Percentiles rank a stretch among this genome's conserved stretches.
These are phyloP conservation scores for Drosophila infuscata DNA, from an alignment of 2,888 invertebrate species.

Conservation along the genomic window DNA sequence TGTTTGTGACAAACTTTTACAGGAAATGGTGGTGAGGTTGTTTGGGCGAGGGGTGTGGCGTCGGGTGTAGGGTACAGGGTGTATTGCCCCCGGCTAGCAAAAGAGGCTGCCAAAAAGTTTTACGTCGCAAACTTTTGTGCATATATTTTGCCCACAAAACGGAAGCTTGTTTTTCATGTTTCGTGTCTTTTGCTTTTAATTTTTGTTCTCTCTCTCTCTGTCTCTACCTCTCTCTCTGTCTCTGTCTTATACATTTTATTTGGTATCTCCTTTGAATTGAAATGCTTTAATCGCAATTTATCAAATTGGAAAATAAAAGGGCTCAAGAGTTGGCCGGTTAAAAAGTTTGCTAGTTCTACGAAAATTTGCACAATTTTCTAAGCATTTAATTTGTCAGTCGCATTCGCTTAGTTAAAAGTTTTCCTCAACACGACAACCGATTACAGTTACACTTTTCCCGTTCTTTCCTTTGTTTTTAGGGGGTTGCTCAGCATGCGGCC, in stretches of 20 bases:
- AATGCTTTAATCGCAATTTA: constrained; percentile 80
- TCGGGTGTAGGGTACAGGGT: neutral
- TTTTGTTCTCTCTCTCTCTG: constrained; percentile 32
- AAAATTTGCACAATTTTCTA: constrained; percentile 46
- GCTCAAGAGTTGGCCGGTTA: constrained; percentile 26
- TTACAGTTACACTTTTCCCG: constrained; percentile 17
- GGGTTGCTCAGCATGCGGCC: constrained; percentile 36
- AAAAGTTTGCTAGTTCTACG: constrained; percentile 47
- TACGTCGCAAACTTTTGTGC: constrained; percentile 76
- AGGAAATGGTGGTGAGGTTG: neutral
- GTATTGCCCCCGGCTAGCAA: constrained; percentile 15
- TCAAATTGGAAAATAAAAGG: constrained; percentile 74
- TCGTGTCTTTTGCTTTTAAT: constrained; percentile 67
- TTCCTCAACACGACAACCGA: constrained; percentile 28
- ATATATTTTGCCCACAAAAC: constrained; percentile 75
- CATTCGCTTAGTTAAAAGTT: constrained; percentile 60
- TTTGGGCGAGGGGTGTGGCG: neutral
- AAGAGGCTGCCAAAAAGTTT: constrained; percentile 76
- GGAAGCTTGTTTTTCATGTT: constrained; percentile 77
- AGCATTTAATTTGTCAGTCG: constrained; percentile 67
- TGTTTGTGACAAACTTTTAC: constrained; percentile 52
- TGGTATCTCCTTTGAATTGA: constrained; percentile 45
- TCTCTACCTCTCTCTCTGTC: neutral
- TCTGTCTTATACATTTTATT: constrained; percentile 9
- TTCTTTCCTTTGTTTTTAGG: constrained; percentile 20